Conservation (phyloP, 1,140 invertebrate genomes). For the Ruditapes philippinarum region DNA sequence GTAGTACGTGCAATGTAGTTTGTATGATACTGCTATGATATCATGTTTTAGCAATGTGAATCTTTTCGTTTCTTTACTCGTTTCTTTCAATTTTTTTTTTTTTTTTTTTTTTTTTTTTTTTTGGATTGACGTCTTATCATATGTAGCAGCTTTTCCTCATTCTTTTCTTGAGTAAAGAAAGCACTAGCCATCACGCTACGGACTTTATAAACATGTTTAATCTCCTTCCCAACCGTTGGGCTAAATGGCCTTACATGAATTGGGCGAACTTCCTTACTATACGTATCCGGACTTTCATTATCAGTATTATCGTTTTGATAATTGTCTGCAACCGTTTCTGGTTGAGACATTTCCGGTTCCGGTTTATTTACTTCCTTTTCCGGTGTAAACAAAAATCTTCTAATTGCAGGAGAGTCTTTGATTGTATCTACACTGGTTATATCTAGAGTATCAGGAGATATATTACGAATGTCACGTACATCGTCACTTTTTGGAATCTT, state of each 20-base stretch:
- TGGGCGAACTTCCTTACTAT: not conserved
- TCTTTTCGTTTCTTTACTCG: not conserved
- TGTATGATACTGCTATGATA: too few relatives aligned
- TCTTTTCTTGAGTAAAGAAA: not conserved
- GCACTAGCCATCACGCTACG: not conserved
- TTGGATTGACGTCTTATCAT: not conserved
- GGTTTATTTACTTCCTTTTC: not conserved
- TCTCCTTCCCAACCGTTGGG: not conserved
- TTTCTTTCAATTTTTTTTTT: too few relatives aligned
- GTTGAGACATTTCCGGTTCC: not conserved
- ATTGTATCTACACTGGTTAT: not conserved
- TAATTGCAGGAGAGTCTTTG: not conserved
- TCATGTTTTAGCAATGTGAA: not conserved
- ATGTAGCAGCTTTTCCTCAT: not conserved
- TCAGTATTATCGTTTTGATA: not conserved
- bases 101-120: too few relatives aligned
- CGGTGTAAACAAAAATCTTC: not conserved
- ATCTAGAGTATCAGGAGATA: not conserved
- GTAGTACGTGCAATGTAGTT: too few relatives aligned
- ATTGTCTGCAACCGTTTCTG: too few relatives aligned
- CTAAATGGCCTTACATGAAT: not conserved
- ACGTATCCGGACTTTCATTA: too few relatives aligned
- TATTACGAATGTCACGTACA: too few relatives aligned
- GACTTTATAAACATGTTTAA: not conserved
- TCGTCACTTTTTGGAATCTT: too few relatives aligned